phyloP scores from a whole-genome alignment of 2,888 invertebrate species.

The Tuberolachnus salignus region DNA sequence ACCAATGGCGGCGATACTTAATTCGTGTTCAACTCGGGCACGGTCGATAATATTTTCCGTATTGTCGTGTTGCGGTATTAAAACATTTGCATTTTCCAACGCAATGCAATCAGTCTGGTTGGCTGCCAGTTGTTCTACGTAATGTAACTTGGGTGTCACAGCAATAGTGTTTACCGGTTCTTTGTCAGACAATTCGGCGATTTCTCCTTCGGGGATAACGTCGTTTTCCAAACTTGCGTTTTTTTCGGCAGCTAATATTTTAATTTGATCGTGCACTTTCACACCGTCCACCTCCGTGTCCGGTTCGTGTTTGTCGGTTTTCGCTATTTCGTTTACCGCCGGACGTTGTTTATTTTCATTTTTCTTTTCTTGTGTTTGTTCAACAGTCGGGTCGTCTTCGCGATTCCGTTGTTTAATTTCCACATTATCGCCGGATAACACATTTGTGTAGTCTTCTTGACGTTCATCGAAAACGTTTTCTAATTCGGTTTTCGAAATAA shows the following conservation, averaged over 20 bases:
- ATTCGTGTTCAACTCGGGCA: neutral
- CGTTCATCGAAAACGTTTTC: neutral
- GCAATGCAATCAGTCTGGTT: slow-evolving; percentile 1
- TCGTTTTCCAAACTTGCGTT: neutral
- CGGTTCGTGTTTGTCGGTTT: neutral
- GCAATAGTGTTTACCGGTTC: neutral
- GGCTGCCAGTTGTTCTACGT: neutral
- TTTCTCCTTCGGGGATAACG: neutral
- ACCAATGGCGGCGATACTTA: slow-evolving; percentile 25
- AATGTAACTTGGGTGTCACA: neutral
- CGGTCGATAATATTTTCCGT: neutral
- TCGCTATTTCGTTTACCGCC: neutral
- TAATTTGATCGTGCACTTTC: neutral
- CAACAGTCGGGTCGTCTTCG: neutral
- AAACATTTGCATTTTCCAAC: neutral
- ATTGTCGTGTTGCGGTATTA: neutral
- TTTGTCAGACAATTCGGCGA: neutral
- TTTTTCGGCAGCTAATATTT: neutral
- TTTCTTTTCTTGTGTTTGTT: neutral
- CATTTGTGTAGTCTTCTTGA: neutral
- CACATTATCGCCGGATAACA: neutral
- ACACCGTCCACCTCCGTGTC: neutral
- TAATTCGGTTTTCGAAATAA: neutral
- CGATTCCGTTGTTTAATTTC: neutral
- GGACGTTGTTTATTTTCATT: neutral